Percentiles rank a stretch among this genome's conserved stretches.
Conservation (phyloP, 1,140 invertebrate genomes). For the Cecropterus lyciades region DNA sequence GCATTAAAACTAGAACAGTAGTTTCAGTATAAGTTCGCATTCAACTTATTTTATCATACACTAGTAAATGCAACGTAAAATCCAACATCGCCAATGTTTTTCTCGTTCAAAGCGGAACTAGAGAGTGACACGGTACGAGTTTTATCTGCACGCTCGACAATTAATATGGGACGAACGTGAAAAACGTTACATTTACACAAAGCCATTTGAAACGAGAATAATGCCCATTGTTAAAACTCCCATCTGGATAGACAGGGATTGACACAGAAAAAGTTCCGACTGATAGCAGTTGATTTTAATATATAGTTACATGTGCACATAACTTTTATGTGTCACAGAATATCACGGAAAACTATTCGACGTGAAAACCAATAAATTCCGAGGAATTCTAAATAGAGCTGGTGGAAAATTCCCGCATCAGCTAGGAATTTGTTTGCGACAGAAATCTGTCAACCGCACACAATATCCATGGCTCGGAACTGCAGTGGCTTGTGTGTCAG, state of each 20-base stretch:
- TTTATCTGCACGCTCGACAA: constrained; percentile 22
- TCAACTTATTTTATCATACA: no score
- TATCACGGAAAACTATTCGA: neutral
- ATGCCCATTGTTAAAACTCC: constrained; percentile 4
- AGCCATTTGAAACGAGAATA: constrained; percentile 21
- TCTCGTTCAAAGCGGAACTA: neutral
- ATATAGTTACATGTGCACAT: neutral
- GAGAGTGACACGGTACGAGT: neutral
- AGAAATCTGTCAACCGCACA: constrained; percentile 24
- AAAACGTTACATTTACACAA: constrained; percentile 23
- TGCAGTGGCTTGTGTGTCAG: constrained; percentile 22
- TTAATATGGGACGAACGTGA: constrained; percentile 21
- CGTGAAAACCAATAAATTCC: constrained; percentile 9
- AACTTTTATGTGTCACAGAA: constrained; percentile 6
- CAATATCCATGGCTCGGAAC: constrained; percentile 5
- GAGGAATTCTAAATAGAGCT: constrained; percentile 13
- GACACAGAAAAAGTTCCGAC: neutral
- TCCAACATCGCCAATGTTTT: neutral
- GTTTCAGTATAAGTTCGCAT: no score
- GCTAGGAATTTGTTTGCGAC: constrained; percentile 19
- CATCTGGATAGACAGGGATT: constrained; percentile 2
- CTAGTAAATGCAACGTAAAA: no score
- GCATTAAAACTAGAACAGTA: no score
- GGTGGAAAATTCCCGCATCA: constrained; percentile 9
- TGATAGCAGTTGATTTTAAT: neutral